These are phyloP conservation scores for Centropyge bicolor DNA, from an alignment of 2,797 vertebrate species.

Conservation along the genomic window DNA sequence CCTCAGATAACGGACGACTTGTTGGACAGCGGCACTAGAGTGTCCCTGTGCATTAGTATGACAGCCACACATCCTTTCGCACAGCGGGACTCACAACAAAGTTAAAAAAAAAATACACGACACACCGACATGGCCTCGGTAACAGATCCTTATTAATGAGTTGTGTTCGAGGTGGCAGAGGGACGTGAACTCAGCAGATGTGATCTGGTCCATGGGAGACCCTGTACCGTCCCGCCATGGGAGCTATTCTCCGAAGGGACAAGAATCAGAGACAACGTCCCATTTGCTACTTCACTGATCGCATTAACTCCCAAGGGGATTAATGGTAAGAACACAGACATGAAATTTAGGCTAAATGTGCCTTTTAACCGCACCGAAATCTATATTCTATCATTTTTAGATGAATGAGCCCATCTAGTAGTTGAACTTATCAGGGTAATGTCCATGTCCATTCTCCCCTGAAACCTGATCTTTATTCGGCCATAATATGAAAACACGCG, in stretches of 20 bases:
- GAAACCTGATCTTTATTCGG: slow-evolving; percentile 19
- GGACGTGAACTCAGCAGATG: slow-evolving; percentile 72
- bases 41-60: slow-evolving; percentile 72
- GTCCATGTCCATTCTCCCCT: not conserved
- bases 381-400: slow-evolving; percentile 36
- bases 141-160: slow-evolving; percentile 62
- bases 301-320: slow-evolving; percentile 55
- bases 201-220: slow-evolving; percentile 62
- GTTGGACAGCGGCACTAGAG: slow-evolving; percentile 84
- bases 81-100: slow-evolving; percentile 63
- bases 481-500: slow-evolving; percentile 5
- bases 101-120: slow-evolving; percentile 62
- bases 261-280: slow-evolving; percentile 58
- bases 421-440: slow-evolving; percentile 23
- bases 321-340: slow-evolving; percentile 54
- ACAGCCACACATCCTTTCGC: slow-evolving; percentile 42
- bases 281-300: slow-evolving; percentile 63
- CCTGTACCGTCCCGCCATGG: slow-evolving; percentile 40
- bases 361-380: slow-evolving; percentile 57
- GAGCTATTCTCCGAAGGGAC: slow-evolving; percentile 58
- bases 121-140: slow-evolving; percentile 38
- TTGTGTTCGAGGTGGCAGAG: slow-evolving; percentile 48
- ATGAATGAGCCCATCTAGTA: slow-evolving; percentile 30
- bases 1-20: slow-evolving; percentile 92
- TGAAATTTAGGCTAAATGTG: slow-evolving; percentile 59